A percentile compares a stretch with the other conserved stretches of the same genome.
These are phyloP conservation scores for Rhagophthalmus giganteus DNA, from an alignment of 2,888 invertebrate genomes.

Conservation along the genomic window DNA sequence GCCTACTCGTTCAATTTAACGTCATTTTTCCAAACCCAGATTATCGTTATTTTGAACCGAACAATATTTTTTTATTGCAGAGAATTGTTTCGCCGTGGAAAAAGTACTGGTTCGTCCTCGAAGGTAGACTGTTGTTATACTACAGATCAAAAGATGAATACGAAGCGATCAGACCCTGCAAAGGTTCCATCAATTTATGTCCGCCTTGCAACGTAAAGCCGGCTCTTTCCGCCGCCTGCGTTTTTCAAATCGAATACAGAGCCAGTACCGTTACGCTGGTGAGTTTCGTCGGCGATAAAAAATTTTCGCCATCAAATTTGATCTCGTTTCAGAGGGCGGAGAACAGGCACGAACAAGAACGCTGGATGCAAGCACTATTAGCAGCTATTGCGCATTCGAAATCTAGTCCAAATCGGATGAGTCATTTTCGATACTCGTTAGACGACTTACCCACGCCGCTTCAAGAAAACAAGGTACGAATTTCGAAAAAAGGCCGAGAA, in stretches of 20 bases:
- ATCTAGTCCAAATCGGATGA: constrained; percentile 41
- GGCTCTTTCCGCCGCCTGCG: constrained; percentile 42
- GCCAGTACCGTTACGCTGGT: constrained; percentile 55
- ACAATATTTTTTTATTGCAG: constrained; percentile 44
- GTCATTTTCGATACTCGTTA: constrained; percentile 53
- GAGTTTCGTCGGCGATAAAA: constrained; percentile 17
- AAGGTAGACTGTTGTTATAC: constrained; percentile 58
- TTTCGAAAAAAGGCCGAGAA: no score
- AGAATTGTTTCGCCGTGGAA: constrained; percentile 57
- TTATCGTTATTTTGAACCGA: no score
- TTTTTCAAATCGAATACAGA: constrained; percentile 56
- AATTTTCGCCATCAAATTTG: no score
- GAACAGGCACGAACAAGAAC: constrained; percentile 55
- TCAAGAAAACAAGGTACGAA: constrained; percentile 7
- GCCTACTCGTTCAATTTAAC: no score
- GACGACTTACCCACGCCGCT: constrained; percentile 41
- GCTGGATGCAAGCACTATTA: constrained; percentile 59
- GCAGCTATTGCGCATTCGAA: constrained; percentile 51
- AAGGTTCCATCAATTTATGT: constrained; percentile 59
- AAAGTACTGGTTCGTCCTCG: constrained; percentile 61
- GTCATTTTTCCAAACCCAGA: no score
- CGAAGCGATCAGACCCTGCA: constrained; percentile 57
- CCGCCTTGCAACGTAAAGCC: constrained; percentile 55
- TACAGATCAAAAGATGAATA: constrained; percentile 60
- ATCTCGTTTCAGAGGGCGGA: constrained; percentile 54